Conservation (phyloP, 2,888 invertebrate genomes). For the Myathropa florea region DNA sequence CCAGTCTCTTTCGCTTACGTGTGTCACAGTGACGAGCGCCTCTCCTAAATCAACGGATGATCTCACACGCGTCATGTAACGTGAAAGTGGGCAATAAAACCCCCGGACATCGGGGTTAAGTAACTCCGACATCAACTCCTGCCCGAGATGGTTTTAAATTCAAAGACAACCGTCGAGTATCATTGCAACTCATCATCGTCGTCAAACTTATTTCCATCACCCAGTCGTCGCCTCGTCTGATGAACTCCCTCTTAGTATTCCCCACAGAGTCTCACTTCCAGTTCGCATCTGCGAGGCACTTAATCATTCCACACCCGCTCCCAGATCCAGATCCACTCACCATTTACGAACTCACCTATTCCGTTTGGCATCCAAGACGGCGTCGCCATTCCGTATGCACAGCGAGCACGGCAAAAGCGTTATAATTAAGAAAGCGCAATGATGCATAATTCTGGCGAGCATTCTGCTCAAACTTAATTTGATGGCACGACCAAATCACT, state of each 20-base stretch:
- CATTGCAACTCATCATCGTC: too few relatives aligned
- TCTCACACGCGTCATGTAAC: not conserved
- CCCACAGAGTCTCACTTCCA: not conserved
- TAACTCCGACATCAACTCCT: not conserved
- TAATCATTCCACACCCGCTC: not conserved
- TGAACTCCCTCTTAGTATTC: not conserved
- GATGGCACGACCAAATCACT: slow-evolving; percentile 62
- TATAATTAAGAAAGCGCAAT: slow-evolving; percentile 80
- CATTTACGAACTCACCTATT: slow-evolving; percentile 51
- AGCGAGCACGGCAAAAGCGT: slow-evolving; percentile 77
- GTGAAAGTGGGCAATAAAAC: not conserved
- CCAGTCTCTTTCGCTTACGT: not conserved
- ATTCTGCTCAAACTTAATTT: slow-evolving; percentile 67
- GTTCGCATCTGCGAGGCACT: not conserved
- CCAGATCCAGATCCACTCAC: not conserved
- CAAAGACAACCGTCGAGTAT: not conserved
- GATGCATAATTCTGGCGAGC: slow-evolving; percentile 76
- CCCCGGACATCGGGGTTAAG: not conserved
- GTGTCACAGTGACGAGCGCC: not conserved
- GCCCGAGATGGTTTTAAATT: not conserved
- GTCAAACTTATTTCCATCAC: not conserved
- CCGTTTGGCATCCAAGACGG: slow-evolving; percentile 54
- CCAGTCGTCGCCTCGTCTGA: not conserved
- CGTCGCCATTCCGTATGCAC: slow-evolving; percentile 78
- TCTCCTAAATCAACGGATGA: not conserved